These are phyloP conservation scores for Epinotia ramella DNA, from an alignment of 2,888 invertebrate genomes.

Conservation along the genomic window DNA sequence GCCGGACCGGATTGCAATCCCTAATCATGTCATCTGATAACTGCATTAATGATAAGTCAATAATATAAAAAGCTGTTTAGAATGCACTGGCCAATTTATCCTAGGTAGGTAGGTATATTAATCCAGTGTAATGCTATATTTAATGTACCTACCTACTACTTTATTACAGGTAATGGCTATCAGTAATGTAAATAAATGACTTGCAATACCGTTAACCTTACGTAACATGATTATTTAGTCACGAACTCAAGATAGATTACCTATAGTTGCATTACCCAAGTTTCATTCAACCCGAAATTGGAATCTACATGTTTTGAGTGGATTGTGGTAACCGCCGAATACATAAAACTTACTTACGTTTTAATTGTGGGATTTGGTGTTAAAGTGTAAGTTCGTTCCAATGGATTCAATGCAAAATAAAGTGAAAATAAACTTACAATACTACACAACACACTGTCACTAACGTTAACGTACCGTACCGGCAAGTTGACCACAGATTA, in stretches of 20 bases:
- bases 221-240: conserved; percentile 19
- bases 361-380: neutral
- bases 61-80: neutral
- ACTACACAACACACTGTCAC: neutral
- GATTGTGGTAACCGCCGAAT: neutral
- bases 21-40: neutral
- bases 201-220: conserved; percentile 2
- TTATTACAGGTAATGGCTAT: neutral
- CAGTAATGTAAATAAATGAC: neutral
- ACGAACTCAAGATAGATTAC: conserved; percentile 6
- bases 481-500: no score
- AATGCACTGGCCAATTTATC: conserved; percentile 7
- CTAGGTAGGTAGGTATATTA: neutral
- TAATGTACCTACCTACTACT: neutral
- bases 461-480: neutral
- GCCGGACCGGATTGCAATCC: no score
- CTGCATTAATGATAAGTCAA: neutral
- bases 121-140: neutral
- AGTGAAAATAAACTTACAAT: conserved; percentile 6
- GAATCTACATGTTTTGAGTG: neutral
- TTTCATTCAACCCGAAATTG: conserved; percentile 11
- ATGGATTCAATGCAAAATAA: conserved; percentile 1
- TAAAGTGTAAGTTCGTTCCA: neutral
- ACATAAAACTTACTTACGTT: conserved; percentile 10
- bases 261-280: neutral